Evolutionary conservation across 2,888 invertebrate species (phyloP), one percentile per base, ranked within the genome.

Genomic region (Tenthredo mesomela): DNA sequence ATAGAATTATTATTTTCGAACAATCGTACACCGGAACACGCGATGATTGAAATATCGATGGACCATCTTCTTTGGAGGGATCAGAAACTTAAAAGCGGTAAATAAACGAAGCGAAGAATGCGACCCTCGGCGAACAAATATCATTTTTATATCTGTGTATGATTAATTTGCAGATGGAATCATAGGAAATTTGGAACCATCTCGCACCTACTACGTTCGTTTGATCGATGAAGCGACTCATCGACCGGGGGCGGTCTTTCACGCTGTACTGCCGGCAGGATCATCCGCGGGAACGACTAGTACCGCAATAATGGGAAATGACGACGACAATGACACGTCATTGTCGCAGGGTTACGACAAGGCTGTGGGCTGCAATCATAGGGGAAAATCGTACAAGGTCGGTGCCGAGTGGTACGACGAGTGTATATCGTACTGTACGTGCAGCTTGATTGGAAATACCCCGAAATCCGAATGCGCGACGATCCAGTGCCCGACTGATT

Each of bases 401-500:
- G 94, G 94, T 65, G 90, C 94, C 1, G 91, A 93, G 84, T 93
- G 93, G 94, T 96, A 97, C 93, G 97, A 98, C 89, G 97, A 96
- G 18, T 98, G 98, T 91, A 95, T 96, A 15, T 95, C 96, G 78
- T 94, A 97, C 21, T 98, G 98, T 91, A 95, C 96, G 85, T 98
- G 98, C 91, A 95, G 95, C 25, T 18, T 58, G 47, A 6, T 58
- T 2, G 61, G 18, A 40, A 61, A 37, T 15, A 94, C 94, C 0
- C 96, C 96, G 88, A 87, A 93, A 89, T 43, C 95, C 0, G 96
- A 97, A 87, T 98, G 98, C 90, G 95, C 96, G 0, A 96, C 96
- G 70, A 94, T 98, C 40, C 96, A 97, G 87, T 98, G 98, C 89
- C 96, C 98, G 87, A 96, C 97, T 0, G 96, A 96, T 89, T 97